Evolutionary conservation across 2,888 invertebrate species (phyloP).

Genomic region (Teleogryllus oceanicus): DNA sequence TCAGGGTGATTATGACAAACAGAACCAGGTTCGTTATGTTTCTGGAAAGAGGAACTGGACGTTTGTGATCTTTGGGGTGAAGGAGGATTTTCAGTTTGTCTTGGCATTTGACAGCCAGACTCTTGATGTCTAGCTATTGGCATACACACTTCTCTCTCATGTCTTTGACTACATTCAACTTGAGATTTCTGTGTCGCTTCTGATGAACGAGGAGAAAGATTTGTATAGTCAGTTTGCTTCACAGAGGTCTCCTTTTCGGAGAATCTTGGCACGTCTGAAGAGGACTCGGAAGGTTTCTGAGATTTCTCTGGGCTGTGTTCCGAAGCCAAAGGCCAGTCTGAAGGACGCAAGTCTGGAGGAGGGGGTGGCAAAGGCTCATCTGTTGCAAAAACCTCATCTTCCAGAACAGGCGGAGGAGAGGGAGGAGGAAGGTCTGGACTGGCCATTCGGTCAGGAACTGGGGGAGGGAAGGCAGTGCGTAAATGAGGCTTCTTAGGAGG

Average conservation of each 20-base stretch:
- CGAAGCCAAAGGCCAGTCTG: conserved; percentile 27
- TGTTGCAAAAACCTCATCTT: conserved; percentile 57
- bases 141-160: neutral
- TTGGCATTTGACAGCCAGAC: neutral
- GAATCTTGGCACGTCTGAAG: neutral
- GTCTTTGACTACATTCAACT: neutral
- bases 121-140: neutral
- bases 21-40: neutral
- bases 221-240: neutral
- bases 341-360: conserved; percentile 52
- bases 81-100: neutral
- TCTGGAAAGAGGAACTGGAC: neutral
- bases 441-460: conserved; percentile 50
- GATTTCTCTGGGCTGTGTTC: neutral
- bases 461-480: conserved; percentile 49
- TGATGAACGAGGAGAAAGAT: neutral
- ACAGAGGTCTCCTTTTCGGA: neutral
- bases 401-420: conserved; percentile 59
- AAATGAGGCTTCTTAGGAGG: conserved; percentile 74
- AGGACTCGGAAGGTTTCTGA: neutral
- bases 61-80: conserved; percentile 18
- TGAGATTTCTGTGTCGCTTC: neutral
- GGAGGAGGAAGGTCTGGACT: conserved; percentile 62
- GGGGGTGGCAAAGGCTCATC: conserved; percentile 66
- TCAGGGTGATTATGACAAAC: neutral